Evolutionary conservation across 2,888 invertebrate genomes (phyloP).

Genomic region (Lasioglossum calceatum): DNA sequence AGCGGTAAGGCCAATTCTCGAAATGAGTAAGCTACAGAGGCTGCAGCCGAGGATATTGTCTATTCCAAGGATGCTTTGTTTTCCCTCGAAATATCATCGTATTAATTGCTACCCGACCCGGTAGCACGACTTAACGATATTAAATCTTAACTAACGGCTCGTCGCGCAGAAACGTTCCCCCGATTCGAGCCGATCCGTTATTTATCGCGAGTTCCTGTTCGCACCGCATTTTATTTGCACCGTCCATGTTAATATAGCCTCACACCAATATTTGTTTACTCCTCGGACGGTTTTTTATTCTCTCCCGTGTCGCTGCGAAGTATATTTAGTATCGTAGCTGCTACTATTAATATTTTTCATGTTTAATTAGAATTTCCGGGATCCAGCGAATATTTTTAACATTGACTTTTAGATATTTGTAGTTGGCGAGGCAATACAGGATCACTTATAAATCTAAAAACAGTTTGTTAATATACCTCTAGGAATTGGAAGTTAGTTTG

Average conservation of each 20-base stretch:
- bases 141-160: constrained; percentile 15
- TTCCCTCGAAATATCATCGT: constrained; percentile 9
- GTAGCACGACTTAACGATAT: not conserved
- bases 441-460: not conserved
- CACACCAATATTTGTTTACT: not conserved
- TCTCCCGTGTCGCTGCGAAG: not conserved
- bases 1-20: constrained; percentile 23
- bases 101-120: not conserved
- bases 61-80: not conserved
- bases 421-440: too few relatives aligned
- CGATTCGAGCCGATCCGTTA: not conserved
- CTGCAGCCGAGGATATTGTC: not conserved
- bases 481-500: not conserved
- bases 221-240: not conserved
- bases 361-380: not conserved
- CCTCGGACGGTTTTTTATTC: not conserved
- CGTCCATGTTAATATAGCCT: not conserved
- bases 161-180: not conserved
- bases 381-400: too few relatives aligned
- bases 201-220: not conserved
- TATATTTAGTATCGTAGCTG: not conserved
- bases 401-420: too few relatives aligned
- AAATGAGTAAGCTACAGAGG: constrained; percentile 6
- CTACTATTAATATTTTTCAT: not conserved
- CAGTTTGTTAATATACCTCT: not conserved